These are phyloP conservation scores for Heliconius eleuchia DNA, from an alignment of 1,140 invertebrate genomes.

Conservation along the genomic window DNA sequence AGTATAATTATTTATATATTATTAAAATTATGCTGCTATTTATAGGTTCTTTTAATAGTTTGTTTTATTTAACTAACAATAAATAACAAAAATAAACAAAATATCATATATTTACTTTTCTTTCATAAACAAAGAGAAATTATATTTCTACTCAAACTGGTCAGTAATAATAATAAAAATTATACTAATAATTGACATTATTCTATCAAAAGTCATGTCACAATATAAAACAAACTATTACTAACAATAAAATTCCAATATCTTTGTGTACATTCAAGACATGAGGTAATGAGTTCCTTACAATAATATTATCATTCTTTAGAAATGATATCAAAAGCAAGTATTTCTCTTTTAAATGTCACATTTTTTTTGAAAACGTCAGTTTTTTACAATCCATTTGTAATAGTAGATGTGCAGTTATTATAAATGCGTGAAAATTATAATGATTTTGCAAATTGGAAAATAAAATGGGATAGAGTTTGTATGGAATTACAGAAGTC, in stretches of 20 bases:
- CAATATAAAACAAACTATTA: background rate
- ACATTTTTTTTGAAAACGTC: background rate
- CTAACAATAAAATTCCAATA: constrained; percentile 9
- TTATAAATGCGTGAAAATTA: constrained; percentile 51
- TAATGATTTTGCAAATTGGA: constrained; percentile 60
- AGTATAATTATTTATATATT: background rate
- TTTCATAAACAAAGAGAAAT: no score
- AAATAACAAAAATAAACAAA: background rate
- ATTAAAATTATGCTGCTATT: no score
- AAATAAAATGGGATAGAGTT: constrained; percentile 61
- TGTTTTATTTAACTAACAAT: background rate
- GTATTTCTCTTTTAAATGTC: constrained; percentile 21
- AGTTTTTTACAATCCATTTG: constrained; percentile 21
- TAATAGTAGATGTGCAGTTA: constrained; percentile 16
- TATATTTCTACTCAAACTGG: background rate
- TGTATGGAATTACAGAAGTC: constrained; percentile 48
- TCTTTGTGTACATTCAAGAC: constrained; percentile 15
- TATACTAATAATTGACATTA: background rate
- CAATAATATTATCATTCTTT: constrained; percentile 46
- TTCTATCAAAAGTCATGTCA: background rate
- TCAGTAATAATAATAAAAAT: background rate
- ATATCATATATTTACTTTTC: no score
- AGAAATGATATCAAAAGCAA: constrained; percentile 19
- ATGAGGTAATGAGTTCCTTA: constrained; percentile 45
- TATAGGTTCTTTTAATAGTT: no score